These are phyloP conservation scores for Bombus superbus DNA, from an alignment of 1,140 invertebrate species.

Conservation along the genomic window DNA sequence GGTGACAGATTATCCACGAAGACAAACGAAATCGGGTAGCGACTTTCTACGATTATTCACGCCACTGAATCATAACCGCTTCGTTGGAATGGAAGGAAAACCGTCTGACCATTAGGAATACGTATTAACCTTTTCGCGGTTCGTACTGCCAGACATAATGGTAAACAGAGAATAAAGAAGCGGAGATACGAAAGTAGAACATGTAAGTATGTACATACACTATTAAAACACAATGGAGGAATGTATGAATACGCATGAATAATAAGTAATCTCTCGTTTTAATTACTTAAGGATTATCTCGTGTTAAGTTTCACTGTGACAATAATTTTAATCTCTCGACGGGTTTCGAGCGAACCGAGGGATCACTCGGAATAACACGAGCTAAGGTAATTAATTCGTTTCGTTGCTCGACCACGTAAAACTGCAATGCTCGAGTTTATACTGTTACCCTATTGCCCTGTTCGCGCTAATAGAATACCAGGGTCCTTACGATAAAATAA, in stretches of 20 bases:
- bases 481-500: too few relatives aligned
- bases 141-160: neutral
- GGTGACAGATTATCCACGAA: neutral
- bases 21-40: conserved; percentile 11
- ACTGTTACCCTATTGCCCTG: too few relatives aligned
- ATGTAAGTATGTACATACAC: neutral
- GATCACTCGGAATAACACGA: neutral
- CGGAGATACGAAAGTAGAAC: neutral
- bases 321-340: neutral
- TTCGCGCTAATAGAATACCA: too few relatives aligned
- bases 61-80: conserved; percentile 16
- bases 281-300: neutral
- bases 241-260: neutral
- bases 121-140: neutral
- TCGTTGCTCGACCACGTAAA: too few relatives aligned
- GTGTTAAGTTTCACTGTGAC: neutral
- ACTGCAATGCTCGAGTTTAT: too few relatives aligned
- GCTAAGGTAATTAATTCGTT: neutral
- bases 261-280: neutral
- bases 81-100: conserved; percentile 1
- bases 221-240: neutral
- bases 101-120: neutral
- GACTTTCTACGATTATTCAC: conserved; percentile 35
- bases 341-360: neutral
- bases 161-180: neutral